Evolutionary conservation across 2,113 vertebrate species (phyloP).

Genomic region (Hippocampus comes): DNA sequence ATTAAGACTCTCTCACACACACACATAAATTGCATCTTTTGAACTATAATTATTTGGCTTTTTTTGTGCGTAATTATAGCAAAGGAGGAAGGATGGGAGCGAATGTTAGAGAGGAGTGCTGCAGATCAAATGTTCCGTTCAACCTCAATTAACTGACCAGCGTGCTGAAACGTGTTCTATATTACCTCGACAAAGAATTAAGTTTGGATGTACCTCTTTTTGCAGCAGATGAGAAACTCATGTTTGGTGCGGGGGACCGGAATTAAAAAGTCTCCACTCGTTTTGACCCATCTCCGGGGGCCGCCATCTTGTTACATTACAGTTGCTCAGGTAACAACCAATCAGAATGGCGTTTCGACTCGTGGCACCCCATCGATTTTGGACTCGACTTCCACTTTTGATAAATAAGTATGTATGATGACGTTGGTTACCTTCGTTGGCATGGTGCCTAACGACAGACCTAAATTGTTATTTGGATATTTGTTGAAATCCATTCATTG

Average conservation of each 20-base stretch:
- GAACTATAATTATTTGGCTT: slow-evolving; percentile 42
- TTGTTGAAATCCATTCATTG: background rate
- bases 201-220: background rate
- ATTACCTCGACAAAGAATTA: background rate
- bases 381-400: too few relatives aligned
- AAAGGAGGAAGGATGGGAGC: background rate
- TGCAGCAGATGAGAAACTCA: background rate
- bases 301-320: too few relatives aligned
- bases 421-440: background rate
- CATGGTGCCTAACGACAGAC: background rate
- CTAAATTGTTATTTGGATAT: background rate
- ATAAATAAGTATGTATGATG: background rate
- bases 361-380: too few relatives aligned
- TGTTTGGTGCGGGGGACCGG: background rate
- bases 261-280: background rate
- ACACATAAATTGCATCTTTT: slow-evolving; percentile 24
- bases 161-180: slow-evolving; percentile 5
- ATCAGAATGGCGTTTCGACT: too few relatives aligned
- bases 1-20: slow-evolving; percentile 46
- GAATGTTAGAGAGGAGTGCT: background rate
- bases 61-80: slow-evolving; percentile 28
- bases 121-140: background rate
- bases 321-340: too few relatives aligned
- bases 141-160: background rate
- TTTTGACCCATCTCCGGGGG: too few relatives aligned